phyloP scores from a whole-genome alignment of 2,797 vertebrate species.

The Rachycentron canadum region DNA sequence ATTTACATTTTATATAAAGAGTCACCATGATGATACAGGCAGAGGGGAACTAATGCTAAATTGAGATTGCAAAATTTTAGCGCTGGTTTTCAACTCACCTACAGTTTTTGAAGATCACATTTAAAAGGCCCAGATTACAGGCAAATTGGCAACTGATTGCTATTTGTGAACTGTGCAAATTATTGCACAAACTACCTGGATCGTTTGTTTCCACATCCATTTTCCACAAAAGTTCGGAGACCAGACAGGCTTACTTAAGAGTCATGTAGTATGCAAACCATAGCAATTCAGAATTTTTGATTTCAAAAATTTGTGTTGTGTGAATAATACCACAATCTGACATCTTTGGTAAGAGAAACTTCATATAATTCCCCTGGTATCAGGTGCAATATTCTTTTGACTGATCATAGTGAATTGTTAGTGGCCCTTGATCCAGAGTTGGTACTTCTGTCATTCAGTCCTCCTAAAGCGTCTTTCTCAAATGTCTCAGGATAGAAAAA shows the following conservation, averaged over 20 bases:
- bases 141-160: background rate
- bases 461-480: constrained; percentile 54
- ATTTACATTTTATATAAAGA: constrained; percentile 24
- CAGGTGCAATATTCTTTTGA: constrained; percentile 41
- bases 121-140: background rate
- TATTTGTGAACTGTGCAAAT: too few species aligned
- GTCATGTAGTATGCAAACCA: background rate
- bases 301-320: background rate
- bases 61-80: background rate
- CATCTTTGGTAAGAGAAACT: constrained; percentile 26
- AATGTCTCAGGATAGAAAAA: constrained; percentile 62
- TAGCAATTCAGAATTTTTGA: background rate
- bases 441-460: constrained; percentile 53
- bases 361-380: constrained; percentile 20
- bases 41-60: background rate
- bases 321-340: background rate
- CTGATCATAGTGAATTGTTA: constrained; percentile 49
- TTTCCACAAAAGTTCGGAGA: background rate
- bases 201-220: too few species aligned
- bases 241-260: background rate
- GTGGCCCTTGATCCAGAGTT: constrained; percentile 57
- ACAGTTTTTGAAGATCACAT: background rate
- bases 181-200: too few species aligned
- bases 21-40: constrained; percentile 23
- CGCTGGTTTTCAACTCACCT: background rate